These are phyloP conservation scores for Tyto alba DNA, from an alignment of 2,113 vertebrate species.

Conservation along the genomic window DNA sequence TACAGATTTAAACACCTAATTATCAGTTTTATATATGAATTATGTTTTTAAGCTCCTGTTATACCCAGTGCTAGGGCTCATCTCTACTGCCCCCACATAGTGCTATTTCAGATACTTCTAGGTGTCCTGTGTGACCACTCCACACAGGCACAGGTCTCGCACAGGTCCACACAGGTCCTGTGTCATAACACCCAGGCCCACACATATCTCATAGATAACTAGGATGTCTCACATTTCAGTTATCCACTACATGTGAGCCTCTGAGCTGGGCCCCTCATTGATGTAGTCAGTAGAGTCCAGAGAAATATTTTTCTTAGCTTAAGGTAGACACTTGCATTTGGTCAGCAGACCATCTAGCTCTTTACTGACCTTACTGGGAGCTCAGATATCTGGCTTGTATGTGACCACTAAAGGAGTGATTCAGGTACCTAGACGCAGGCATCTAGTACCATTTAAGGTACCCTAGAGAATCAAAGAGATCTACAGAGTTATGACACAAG, in stretches of 20 bases:
- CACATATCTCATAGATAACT: neutral
- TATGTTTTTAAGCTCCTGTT: neutral
- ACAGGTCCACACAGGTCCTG: neutral
- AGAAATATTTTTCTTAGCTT: neutral
- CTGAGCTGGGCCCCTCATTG: accelerated
- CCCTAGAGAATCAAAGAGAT: neutral
- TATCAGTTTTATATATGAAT: neutral
- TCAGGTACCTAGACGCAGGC: neutral
- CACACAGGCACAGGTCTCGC: neutral
- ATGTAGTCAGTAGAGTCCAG: neutral
- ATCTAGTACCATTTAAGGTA: neutral
- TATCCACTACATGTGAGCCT: neutral
- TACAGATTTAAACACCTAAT: neutral
- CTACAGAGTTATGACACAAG: neutral
- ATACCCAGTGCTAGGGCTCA: neutral
- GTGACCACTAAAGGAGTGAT: neutral
- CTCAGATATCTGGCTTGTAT: neutral
- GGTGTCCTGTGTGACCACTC: neutral
- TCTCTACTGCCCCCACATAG: neutral
- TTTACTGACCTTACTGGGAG: neutral
- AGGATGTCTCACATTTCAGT: neutral
- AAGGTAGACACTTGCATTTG: neutral
- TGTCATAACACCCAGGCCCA: neutral
- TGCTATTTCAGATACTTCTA: neutral
- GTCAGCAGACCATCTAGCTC: neutral